Evolutionary conservation across 35 echinoderm and acorn worm species (phyloP).

Genomic region (Lytechinus pictus): DNA sequence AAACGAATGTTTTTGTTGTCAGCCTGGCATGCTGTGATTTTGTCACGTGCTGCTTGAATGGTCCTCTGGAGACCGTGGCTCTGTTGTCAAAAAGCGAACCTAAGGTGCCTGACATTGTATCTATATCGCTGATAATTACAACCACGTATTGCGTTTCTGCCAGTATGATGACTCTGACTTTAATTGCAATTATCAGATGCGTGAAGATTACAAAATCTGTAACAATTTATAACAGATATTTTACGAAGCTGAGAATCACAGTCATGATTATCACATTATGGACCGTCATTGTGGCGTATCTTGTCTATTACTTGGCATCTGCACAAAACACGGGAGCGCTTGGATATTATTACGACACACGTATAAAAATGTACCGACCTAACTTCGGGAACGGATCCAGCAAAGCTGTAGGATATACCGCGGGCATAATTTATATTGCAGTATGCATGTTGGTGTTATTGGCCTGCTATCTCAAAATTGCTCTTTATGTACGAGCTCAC

Average conservation of each 20-base stretch:
- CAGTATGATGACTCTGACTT: not conserved
- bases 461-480: not conserved
- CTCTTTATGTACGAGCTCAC: not conserved
- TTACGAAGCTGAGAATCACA: not conserved
- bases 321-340: too few species aligned
- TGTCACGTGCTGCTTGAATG: not conserved
- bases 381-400: too few species aligned
- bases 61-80: not conserved
- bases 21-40: not conserved
- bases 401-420: too few species aligned
- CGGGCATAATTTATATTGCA: not conserved
- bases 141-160: not conserved
- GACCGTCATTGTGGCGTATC: too few species aligned
- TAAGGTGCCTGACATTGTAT: not conserved
- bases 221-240: not conserved
- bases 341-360: too few species aligned
- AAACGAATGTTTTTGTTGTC: not conserved
- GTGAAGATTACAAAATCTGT: not conserved
- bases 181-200: not conserved
- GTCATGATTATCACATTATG: too few species aligned
- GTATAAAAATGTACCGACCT: too few species aligned
- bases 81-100: not conserved
- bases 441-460: not conserved
- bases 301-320: too few species aligned
- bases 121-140: not conserved